Evolutionary conservation across 1,140 invertebrate genomes (phyloP).

Genomic region (Chrysopa pallens): DNA sequence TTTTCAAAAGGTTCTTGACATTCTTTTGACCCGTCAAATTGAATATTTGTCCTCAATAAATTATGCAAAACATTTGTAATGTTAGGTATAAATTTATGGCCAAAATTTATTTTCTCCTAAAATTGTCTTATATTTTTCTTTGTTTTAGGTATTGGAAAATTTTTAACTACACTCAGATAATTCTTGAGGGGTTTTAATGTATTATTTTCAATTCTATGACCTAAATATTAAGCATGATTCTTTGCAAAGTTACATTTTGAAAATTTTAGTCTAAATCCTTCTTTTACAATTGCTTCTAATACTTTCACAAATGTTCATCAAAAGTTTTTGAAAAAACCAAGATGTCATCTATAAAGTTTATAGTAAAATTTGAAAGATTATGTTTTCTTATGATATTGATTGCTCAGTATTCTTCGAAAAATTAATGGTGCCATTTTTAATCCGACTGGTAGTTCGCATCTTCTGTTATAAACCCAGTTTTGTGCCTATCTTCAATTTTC

Average conservation of each 20-base stretch:
- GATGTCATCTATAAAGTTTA: background rate
- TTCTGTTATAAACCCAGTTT: conserved; percentile 19
- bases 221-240: background rate
- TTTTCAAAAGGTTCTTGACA: too few species aligned
- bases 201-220: background rate
- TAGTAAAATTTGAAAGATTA: background rate
- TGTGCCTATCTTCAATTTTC: conserved; percentile 13
- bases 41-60: too few species aligned
- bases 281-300: background rate
- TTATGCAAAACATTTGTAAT: too few species aligned
- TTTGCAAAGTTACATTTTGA: background rate
- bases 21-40: too few species aligned
- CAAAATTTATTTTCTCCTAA: too few species aligned
- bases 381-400: background rate
- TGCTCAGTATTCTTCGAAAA: background rate
- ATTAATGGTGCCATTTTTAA: background rate
- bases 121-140: too few species aligned
- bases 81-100: too few species aligned
- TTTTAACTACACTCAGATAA: too few species aligned
- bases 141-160: too few species aligned
- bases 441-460: conserved; percentile 16
- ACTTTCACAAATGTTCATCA: too few species aligned
- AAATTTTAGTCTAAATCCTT: background rate
- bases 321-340: background rate
- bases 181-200: background rate